These are phyloP conservation scores for Lasioglossum malachurum DNA, from an alignment of 2,888 invertebrate genomes.

Conservation along the genomic window DNA sequence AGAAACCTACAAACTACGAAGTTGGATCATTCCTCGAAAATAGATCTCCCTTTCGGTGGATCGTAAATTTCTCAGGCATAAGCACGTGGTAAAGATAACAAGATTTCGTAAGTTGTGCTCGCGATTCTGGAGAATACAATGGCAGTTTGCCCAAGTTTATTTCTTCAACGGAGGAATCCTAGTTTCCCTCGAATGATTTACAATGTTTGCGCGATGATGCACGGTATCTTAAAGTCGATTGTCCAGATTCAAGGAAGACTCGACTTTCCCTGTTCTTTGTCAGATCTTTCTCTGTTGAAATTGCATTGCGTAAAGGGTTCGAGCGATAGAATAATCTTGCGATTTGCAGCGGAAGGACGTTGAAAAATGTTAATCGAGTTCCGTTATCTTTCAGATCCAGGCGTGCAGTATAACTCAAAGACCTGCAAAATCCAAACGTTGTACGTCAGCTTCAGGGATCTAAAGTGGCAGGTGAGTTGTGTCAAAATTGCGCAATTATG, in stretches of 20 bases:
- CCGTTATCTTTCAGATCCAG: conserved; percentile 73
- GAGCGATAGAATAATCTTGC: background rate
- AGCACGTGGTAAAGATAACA: background rate
- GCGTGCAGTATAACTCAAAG: conserved; percentile 85
- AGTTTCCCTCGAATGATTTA: background rate
- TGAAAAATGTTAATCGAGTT: background rate
- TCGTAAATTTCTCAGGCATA: background rate
- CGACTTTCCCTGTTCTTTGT: too few species aligned
- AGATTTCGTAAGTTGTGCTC: background rate
- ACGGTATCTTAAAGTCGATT: background rate
- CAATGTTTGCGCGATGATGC: background rate
- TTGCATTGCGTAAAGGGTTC: background rate
- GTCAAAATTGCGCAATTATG: conserved; percentile 11
- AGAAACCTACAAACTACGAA: background rate
- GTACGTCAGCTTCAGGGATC: conserved; percentile 96
- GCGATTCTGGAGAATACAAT: background rate
- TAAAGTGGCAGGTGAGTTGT: conserved; percentile 91
- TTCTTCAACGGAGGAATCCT: conserved; percentile 4
- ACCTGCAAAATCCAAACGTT: conserved; percentile 96
- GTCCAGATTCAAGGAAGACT: background rate
- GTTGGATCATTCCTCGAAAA: background rate
- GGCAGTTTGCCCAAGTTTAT: background rate
- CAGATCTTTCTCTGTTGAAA: background rate
- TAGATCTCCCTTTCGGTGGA: background rate
- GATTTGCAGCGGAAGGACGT: background rate